phyloP scores from a whole-genome alignment of 2,888 invertebrate species.

The Ochropleura leucogaster region DNA sequence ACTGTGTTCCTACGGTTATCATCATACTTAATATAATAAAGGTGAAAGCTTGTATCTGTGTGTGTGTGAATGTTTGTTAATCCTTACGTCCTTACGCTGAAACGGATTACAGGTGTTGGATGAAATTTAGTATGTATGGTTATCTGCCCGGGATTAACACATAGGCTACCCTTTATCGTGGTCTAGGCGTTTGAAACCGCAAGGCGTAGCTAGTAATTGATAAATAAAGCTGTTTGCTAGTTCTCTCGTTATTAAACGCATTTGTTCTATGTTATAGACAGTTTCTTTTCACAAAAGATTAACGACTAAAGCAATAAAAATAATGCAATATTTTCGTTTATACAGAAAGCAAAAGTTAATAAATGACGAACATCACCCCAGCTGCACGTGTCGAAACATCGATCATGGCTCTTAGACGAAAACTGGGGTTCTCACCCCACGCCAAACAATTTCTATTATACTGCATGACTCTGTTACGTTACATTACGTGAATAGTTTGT shows the following conservation, averaged over 20 bases:
- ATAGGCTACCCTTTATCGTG: too few relatives aligned
- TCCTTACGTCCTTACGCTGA: too few relatives aligned
- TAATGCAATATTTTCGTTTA: slow-evolving; percentile 65
- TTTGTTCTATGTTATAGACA: neutral
- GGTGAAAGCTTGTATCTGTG: too few relatives aligned
- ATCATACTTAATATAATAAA: too few relatives aligned
- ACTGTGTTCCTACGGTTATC: neutral
- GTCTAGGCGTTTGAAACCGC: too few relatives aligned
- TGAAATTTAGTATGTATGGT: too few relatives aligned
- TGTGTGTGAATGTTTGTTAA: too few relatives aligned
- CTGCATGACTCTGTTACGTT: slow-evolving; percentile 47
- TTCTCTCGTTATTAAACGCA: neutral
- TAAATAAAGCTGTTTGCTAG: neutral
- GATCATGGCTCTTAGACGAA: slow-evolving; percentile 76
- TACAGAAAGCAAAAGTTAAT: slow-evolving; percentile 74
- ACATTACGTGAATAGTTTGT: slow-evolving; percentile 38
- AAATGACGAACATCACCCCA: slow-evolving; percentile 74
- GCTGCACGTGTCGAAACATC: slow-evolving; percentile 79
- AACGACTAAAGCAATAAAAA: slow-evolving; percentile 18
- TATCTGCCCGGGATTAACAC: too few relatives aligned
- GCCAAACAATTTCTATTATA: slow-evolving; percentile 63
- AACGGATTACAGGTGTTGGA: too few relatives aligned
- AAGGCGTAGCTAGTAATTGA: too few relatives aligned
- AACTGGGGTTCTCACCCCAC: slow-evolving; percentile 69
- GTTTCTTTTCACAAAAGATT: neutral